phyloP scores from a whole-genome alignment of 2,888 invertebrate genomes.

The Eumerus sabulonum region DNA sequence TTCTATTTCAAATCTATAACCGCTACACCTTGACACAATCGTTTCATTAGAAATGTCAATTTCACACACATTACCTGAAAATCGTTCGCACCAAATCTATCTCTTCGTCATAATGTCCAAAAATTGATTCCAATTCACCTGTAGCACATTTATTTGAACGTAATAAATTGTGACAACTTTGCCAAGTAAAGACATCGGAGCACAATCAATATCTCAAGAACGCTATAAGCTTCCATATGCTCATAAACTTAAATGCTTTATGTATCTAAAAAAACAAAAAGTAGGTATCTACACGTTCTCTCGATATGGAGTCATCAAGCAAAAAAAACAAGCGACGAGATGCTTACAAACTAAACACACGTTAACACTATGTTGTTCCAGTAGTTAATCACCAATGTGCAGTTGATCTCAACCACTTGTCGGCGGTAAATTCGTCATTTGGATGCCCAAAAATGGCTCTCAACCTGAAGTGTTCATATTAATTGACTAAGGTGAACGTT shows the following conservation, averaged over 20 bases:
- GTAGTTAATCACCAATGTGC: constrained; percentile 14
- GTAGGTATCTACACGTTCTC: constrained; percentile 37
- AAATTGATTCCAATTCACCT: constrained; percentile 17
- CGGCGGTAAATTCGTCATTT: too few species aligned
- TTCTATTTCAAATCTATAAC: too few species aligned
- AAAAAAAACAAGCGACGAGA: constrained; percentile 7
- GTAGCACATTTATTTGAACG: constrained; percentile 13
- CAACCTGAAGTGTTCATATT: too few species aligned
- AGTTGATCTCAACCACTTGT: constrained; percentile 24
- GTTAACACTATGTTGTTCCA: constrained; percentile 32
- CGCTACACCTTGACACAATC: too few species aligned
- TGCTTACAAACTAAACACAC: constrained; percentile 34
- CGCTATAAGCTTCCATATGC: constrained; percentile 12
- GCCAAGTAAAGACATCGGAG: constrained; percentile 19
- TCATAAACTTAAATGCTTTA: constrained; percentile 10
- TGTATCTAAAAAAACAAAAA: constrained; percentile 2
- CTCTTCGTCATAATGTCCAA: constrained; percentile 19
- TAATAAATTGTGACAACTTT: constrained; percentile 17
- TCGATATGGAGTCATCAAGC: constrained; percentile 20
- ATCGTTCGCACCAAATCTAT: constrained; percentile 1
- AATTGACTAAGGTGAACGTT: too few species aligned
- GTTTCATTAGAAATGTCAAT: not conserved
- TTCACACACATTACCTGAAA: constrained; percentile 3
- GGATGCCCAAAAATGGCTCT: constrained; percentile 31
- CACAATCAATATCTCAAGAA: constrained; percentile 6